Percentiles rank a stretch among this genome's conserved stretches.
Conservation (phyloP, 2,113 vertebrate genomes). For the Elachura formosa region DNA sequence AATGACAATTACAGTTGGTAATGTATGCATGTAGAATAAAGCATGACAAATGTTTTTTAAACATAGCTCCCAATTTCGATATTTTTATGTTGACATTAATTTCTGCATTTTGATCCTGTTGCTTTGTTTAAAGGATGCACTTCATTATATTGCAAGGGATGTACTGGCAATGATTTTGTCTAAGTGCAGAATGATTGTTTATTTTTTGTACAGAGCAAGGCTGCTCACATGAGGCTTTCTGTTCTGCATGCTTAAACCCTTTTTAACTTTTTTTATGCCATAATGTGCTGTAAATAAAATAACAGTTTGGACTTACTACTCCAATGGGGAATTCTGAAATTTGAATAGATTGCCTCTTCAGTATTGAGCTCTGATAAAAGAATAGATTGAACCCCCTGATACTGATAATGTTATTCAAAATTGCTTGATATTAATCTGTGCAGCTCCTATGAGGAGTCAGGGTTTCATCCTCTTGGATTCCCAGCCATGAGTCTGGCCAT, state of each 20-base stretch:
- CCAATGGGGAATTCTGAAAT: neutral
- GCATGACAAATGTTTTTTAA: neutral
- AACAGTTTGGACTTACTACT: neutral
- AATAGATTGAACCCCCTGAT: neutral
- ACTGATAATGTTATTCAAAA: neutral
- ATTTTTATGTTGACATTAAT: neutral
- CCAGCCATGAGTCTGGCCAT: neutral
- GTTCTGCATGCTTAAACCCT: neutral
- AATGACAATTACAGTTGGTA: neutral
- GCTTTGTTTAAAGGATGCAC: neutral
- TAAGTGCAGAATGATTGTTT: neutral
- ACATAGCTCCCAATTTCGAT: neutral
- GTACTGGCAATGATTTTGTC: neutral
- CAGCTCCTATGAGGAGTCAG: neutral
- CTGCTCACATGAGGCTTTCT: neutral
- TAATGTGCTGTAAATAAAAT: neutral
- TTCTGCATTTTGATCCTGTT: neutral
- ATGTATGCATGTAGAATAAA: neutral
- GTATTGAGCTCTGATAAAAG: neutral
- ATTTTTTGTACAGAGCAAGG: neutral
- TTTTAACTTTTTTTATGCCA: neutral
- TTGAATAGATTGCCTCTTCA: neutral
- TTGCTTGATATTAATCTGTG: neutral
- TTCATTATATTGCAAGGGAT: neutral
- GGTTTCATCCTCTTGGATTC: neutral